Base-by-base conservation (phyloP, 2,113 vertebrate species). In the Melospiza georgiana region DNA sequence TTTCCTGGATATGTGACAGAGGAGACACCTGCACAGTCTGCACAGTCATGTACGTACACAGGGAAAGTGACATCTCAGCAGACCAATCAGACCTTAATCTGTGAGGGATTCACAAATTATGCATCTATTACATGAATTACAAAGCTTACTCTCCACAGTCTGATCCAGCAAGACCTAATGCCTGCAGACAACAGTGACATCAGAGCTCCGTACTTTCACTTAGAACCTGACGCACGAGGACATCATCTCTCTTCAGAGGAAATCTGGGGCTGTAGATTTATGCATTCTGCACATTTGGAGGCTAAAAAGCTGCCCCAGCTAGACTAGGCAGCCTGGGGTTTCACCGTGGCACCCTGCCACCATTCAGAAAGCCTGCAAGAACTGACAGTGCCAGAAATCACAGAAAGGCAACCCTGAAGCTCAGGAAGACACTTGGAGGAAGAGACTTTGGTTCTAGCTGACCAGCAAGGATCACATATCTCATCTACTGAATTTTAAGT, bases 291-390 rank as follows among this genome's bases (percentile, higher is more conserved):
- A 75, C n/a, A 48, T 14, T 13, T 17, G 5, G 58, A 87, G 44
- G 27, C 19, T 61, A 44, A 87, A 75, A 51, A 51, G 6, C 11
- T 10, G 0, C 25, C 31, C 18, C 21, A 69, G 4, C 4, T 30
- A 73, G 82, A 31, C 19, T 33, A 61, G 15, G 9, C 0, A 15
- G 61, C 15, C 33, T 13, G 21, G 10, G n/a, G 41, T 59, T 84
- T 78, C 77, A 48, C 1, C 2, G 4, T 0, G 0, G 46, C 58
- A 30, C 17, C 17, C 12, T 73, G 48, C 2, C 16, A 39, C 20
- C 8, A 4, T 30, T 93, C 37, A 73, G 51, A 80, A 88, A 82
- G 7, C 67, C 25, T 49, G 25, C 9, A 73, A 73, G 31, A 83
- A 66, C 22, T 66, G 31, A 23, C 49, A 69, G n/a, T 7, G 5